Percentiles rank a stretch among this genome's conserved stretches.
Conservation (phyloP, 2,888 invertebrate genomes). For the Lycaena phlaeas region DNA sequence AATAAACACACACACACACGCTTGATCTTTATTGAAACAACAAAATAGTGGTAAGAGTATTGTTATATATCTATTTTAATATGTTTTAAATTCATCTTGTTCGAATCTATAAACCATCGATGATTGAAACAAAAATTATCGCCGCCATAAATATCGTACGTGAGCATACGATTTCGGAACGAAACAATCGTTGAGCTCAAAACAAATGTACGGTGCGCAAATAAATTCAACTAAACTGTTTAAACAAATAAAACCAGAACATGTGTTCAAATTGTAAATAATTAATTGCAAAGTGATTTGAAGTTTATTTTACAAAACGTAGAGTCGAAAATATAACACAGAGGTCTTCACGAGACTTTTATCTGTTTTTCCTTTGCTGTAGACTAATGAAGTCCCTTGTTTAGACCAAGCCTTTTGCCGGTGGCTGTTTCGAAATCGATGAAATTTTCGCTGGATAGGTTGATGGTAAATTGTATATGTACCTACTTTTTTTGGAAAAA, state of each 20-base stretch:
- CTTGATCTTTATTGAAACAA: no score
- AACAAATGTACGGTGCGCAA: conserved; percentile 16
- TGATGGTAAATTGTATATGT: no score
- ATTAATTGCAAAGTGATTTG: conserved; percentile 7
- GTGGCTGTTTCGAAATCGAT: conserved; percentile 19
- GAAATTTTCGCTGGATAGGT: conserved; percentile 16
- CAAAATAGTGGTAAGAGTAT: no score
- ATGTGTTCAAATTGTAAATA: conserved; percentile 6
- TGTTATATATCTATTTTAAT: no score
- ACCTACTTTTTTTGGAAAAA: no score
- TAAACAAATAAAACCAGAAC: conserved; percentile 18
- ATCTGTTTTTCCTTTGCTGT: conserved; percentile 17
- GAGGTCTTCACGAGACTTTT: conserved; percentile 12
- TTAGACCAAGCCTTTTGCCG: conserved; percentile 17
- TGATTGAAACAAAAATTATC: conserved; percentile 1
- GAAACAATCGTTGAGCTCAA: conserved; percentile 15
- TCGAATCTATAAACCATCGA: background rate
- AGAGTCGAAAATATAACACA: conserved; percentile 12
- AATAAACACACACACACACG: no score
- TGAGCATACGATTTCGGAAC: conserved; percentile 10
- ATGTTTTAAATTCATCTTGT: no score
- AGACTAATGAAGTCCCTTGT: conserved; percentile 23
- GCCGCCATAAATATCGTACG: conserved; percentile 4
- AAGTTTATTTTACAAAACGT: background rate
- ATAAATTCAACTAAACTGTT: conserved; percentile 19